phyloP scores from a whole-genome alignment of 2,113 vertebrate genomes.

The Thomomys bottae region DNA sequence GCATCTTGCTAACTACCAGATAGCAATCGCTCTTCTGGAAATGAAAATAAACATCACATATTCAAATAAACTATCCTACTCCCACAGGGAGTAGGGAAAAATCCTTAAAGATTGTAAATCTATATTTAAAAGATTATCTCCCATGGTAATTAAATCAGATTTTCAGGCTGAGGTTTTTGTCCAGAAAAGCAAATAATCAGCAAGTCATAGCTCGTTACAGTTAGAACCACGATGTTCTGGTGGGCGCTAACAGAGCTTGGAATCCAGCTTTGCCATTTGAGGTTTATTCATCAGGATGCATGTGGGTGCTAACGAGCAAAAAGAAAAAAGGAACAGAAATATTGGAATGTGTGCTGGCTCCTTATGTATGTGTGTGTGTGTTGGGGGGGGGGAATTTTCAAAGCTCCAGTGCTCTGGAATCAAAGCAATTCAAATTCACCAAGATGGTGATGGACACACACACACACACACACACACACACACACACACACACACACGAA shows the following conservation, averaged over 20 bases:
- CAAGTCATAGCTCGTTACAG: neutral
- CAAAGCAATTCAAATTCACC: neutral
- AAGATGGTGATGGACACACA: neutral
- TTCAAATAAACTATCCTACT: slow-evolving; percentile 59
- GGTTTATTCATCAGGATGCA: neutral
- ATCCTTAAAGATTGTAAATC: slow-evolving; percentile 71
- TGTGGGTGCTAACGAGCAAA: neutral
- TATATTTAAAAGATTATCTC: slow-evolving; percentile 77
- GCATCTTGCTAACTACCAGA: slow-evolving; percentile 43
- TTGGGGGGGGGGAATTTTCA: no score
- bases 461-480: no score
- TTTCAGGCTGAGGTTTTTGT: slow-evolving; percentile 64
- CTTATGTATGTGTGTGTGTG: no score
- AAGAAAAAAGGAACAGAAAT: neutral
- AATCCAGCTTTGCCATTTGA: neutral
- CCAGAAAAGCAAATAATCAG: slow-evolving; percentile 47
- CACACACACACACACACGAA: no score
- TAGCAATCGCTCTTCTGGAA: slow-evolving; percentile 35
- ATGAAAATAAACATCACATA: slow-evolving; percentile 59
- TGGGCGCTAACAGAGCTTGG: neutral
- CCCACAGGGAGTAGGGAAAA: slow-evolving; percentile 48
- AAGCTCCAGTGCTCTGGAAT: neutral
- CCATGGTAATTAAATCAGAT: slow-evolving; percentile 66
- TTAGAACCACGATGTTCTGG: neutral
- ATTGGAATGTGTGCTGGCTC: rapidly evolving